Percentiles rank a stretch among this genome's conserved stretches.
These are phyloP conservation scores for Oceanites oceanicus DNA, from an alignment of 2,113 vertebrate genomes.

Conservation along the genomic window DNA sequence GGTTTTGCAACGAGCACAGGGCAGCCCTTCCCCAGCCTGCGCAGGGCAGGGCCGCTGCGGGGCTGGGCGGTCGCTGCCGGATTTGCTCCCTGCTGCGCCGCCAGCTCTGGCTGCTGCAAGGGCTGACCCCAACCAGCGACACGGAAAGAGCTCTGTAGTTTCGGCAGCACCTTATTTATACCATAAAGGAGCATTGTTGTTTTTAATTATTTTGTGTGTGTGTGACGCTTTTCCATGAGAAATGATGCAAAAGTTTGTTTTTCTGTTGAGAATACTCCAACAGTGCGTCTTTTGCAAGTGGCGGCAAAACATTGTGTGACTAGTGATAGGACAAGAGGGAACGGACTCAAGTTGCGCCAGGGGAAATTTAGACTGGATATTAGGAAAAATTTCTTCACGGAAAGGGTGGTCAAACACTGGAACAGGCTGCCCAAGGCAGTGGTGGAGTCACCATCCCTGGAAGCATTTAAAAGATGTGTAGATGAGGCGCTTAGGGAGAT, in stretches of 20 bases:
- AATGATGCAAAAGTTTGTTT: fast-evolving
- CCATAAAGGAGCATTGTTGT: not conserved
- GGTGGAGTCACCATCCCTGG: no score
- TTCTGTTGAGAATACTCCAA: not conserved
- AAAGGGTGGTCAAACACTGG: no score
- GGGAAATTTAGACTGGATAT: no score
- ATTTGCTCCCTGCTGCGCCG: no score
- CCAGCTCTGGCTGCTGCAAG: not conserved
- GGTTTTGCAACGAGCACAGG: fast-evolving
- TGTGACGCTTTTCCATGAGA: not conserved
- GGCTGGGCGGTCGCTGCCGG: no score
- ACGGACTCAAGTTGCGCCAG: no score
- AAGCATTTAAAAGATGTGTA: no score
- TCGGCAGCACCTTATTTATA: not conserved
- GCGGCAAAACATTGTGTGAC: fast-evolving
- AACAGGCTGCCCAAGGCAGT: no score
- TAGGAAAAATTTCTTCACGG: no score
- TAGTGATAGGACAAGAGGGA: no score
- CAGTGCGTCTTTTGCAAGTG: fast-evolving
- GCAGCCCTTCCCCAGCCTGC: not conserved
- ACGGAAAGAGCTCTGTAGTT: not conserved
- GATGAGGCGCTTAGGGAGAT: no score
- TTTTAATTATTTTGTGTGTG: not conserved
- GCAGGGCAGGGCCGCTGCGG: not conserved
- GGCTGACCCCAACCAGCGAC: no score